Percentiles rank a stretch among this genome's conserved stretches.
These are phyloP conservation scores for Todiramphus saurophagus DNA, from an alignment of 2,113 vertebrate species.

Conservation along the genomic window DNA sequence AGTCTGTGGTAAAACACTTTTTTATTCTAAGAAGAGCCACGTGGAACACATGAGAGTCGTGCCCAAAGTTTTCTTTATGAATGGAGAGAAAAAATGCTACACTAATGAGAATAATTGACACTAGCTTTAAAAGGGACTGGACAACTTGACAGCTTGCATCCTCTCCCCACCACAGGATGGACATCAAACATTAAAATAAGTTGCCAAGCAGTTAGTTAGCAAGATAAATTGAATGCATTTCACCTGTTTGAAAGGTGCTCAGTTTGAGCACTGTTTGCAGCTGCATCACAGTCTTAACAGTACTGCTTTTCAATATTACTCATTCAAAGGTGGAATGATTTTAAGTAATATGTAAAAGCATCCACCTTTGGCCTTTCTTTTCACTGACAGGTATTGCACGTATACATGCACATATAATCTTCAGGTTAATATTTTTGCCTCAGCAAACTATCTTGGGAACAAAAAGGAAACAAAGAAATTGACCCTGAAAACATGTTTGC, in stretches of 20 bases:
- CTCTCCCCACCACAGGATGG: not conserved
- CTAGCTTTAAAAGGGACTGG: not conserved
- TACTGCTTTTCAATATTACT: not conserved
- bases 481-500: not conserved
- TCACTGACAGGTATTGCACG: not conserved
- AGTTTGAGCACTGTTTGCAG: not conserved
- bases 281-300: not conserved
- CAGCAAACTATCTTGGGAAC: not conserved
- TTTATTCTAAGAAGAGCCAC: conserved; percentile 69
- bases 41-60: conserved; percentile 66
- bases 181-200: not conserved
- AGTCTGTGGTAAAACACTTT: not conserved
- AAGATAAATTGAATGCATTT: not conserved
- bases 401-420: not conserved
- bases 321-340: not conserved
- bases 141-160: not conserved
- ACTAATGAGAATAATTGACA: conserved; percentile 18
- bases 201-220: not conserved
- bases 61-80: conserved; percentile 64
- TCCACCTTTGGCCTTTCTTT: not conserved
- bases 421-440: not conserved
- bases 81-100: conserved; percentile 53
- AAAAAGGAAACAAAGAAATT: not conserved
- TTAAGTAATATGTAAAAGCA: not conserved
- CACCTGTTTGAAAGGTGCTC: not conserved